These are phyloP conservation scores for Tylochromis polylepis DNA, from an alignment of 2,113 vertebrate species.

Conservation along the genomic window DNA sequence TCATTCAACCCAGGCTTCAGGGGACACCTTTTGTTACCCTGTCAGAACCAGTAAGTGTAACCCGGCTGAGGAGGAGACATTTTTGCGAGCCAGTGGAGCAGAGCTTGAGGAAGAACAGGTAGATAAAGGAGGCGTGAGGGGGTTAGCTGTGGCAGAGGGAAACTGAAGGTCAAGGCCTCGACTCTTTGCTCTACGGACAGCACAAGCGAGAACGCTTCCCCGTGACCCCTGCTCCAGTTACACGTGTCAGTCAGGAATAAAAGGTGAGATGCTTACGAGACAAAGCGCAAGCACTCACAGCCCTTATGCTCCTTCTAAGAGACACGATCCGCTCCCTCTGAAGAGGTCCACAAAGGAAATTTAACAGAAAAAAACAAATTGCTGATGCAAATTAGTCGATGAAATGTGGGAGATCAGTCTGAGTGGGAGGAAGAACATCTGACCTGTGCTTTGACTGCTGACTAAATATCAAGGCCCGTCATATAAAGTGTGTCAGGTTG, in stretches of 20 bases:
- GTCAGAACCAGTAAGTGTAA: constrained; percentile 60
- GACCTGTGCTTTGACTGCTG: constrained; percentile 11
- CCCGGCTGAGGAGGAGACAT: constrained; percentile 30
- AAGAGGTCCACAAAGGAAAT: background rate
- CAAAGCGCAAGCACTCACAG: constrained; percentile 16
- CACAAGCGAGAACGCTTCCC: background rate
- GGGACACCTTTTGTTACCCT: constrained; percentile 68
- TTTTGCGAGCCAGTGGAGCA: constrained; percentile 3
- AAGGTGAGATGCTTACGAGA: constrained; percentile 40
- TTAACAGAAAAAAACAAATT: background rate
- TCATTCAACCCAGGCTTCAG: constrained; percentile 66
- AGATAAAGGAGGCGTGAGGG: constrained; percentile 12
- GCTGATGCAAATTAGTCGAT: background rate
- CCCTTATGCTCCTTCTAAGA: background rate
- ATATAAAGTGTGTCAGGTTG: background rate
- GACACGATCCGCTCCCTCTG: background rate
- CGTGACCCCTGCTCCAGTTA: constrained; percentile 3
- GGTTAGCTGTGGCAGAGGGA: constrained; percentile 30
- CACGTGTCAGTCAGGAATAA: constrained; percentile 54
- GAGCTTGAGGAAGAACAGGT: constrained; percentile 11
- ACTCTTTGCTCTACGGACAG: background rate
- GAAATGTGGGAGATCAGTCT: background rate
- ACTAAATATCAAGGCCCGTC: background rate
- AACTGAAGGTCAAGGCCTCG: constrained; percentile 29
- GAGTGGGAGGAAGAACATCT: constrained; percentile 10